Evolutionary conservation across 2,888 invertebrate species (phyloP).

Genomic region (Cheilosia vernalis): DNA sequence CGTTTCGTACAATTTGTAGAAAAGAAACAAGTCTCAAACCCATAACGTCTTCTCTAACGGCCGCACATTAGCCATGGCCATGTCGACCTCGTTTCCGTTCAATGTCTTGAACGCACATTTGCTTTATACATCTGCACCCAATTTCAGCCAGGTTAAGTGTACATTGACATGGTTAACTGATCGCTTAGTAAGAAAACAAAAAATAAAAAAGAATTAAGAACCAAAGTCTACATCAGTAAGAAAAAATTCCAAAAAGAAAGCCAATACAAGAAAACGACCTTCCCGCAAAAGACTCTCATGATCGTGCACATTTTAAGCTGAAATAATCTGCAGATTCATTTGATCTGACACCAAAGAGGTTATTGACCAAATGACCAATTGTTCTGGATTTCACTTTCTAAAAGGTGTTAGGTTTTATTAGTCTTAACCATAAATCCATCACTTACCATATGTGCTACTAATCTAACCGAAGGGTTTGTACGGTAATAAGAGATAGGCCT

Average conservation of each 20-base stretch:
- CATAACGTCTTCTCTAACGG: conserved; percentile 57
- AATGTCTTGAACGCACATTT: conserved; percentile 56
- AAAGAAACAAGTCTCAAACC: conserved; percentile 18
- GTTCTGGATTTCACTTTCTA: conserved; percentile 3
- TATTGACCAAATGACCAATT: not conserved
- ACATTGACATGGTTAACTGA: conserved; percentile 59
- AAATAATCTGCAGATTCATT: not conserved
- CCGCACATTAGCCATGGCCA: conserved; percentile 38
- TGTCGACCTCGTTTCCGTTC: conserved; percentile 57
- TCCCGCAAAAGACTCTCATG: conserved; percentile 3
- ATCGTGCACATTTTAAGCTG: not conserved
- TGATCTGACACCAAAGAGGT: conserved; percentile 2
- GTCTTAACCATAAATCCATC: not conserved
- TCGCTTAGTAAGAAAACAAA: conserved; percentile 4
- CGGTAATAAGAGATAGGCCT: conserved; percentile 7
- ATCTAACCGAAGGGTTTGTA: conserved; percentile 11
- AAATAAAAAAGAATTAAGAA: conserved; percentile 1
- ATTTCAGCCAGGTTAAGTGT: conserved; percentile 52
- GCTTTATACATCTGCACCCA: conserved; percentile 36
- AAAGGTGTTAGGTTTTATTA: conserved; percentile 4
- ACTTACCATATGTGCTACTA: too few species aligned
- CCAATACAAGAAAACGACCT: conserved; percentile 2
- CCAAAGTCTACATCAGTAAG: not conserved
- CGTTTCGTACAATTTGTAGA: conserved; percentile 36
- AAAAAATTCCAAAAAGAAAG: conserved; percentile 28